Percentiles rank a stretch among this genome's conserved stretches.
Conservation (phyloP, 2,797 vertebrate species). For the Balearica regulorum region DNA sequence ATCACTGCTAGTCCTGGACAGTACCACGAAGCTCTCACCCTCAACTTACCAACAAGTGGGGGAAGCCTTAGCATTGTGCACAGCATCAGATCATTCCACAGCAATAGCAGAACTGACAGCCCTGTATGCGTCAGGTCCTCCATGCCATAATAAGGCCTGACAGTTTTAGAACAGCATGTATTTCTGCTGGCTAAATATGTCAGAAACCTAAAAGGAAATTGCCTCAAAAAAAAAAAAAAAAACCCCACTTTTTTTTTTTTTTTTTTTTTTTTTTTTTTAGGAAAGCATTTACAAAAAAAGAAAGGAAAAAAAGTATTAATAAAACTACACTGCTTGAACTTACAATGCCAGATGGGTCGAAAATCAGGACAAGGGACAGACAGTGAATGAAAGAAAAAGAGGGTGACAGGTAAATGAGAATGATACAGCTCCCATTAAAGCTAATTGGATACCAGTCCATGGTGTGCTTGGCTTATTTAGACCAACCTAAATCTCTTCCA, state of each 20-base stretch:
- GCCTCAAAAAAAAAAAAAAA: background rate
- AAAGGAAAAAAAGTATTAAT: background rate
- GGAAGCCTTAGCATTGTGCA: background rate
- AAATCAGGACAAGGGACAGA: background rate
- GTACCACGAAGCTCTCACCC: background rate
- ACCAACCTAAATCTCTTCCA: background rate
- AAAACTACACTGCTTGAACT: background rate
- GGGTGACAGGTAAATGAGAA: background rate
- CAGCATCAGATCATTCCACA: background rate
- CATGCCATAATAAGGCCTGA: background rate
- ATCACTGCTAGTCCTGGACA: background rate
- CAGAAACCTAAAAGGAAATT: constrained; percentile 3
- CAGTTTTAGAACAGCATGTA: background rate
- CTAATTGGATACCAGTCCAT: background rate
- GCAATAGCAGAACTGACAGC: background rate
- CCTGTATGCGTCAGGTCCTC: background rate
- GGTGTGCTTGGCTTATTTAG: background rate
- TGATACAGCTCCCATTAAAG: background rate
- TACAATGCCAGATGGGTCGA: background rate
- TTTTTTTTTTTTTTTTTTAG: no score
- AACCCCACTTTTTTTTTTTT: no score
- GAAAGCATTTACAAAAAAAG: background rate
- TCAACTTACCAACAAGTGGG: background rate
- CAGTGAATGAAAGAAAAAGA: background rate
- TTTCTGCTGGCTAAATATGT: constrained; percentile 12